Evolutionary conservation across 1,140 invertebrate species (phyloP), one percentile per base, ranked within the genome.

Genomic region (Aphis gossypii): DNA sequence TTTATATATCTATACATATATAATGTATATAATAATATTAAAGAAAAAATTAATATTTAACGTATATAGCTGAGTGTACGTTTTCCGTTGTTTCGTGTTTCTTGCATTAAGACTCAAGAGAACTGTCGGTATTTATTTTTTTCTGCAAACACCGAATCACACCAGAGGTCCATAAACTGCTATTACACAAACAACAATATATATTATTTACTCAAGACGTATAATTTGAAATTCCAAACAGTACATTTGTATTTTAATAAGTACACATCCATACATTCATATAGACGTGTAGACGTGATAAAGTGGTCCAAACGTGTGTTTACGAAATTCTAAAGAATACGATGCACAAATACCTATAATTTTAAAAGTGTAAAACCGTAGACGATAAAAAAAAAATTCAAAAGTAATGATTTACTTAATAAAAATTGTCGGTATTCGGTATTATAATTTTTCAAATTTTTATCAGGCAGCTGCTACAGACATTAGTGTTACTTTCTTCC

Each of bases 141-240:
- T 44, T 51, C 30, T 46, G 35, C 48, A 51, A n/a, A 23, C 21
- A 35, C 30, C 87, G 48, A 51, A 48, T 25, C 7, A 44, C 11
- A 60, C 56, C 2, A 30, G 18, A 76, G 14, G n/a, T n/a, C 21
- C 14, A 35, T 89, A 89, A 5, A 51, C 9, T 44, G 46, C 87
- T 35, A 35, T 89, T 51, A 89, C 38, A 41, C 21, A 41, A 44
- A 44, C 35, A 87, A 87, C 23, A 87, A 46, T 46, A 48, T 35
- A 35, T 38, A 25, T 88, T 88, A 88, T 88, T 88, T 48, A 25
- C 7, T 20, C 60, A 0, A n/a, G 60, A 76, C 60, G 30, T 93
- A 20, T 92, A 94, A 94, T 94, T 94, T 94, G 25, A 76, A 91
- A 76, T 76, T 46, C 68, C 60, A 68, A 76, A 91, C 90, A 35